phyloP scores from a whole-genome alignment of 1,140 invertebrate genomes.

The Zaprionus africanus region DNA sequence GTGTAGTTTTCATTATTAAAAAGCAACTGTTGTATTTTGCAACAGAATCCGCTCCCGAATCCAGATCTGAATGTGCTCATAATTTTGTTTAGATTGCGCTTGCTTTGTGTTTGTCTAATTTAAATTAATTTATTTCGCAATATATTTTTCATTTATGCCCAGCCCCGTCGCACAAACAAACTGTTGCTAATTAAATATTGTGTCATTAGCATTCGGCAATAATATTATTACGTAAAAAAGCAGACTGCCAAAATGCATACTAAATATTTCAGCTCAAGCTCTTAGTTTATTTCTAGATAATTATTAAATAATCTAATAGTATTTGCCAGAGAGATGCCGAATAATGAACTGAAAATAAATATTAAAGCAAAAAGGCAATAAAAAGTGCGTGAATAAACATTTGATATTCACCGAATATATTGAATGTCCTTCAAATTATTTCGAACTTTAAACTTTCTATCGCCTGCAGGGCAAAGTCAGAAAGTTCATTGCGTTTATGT shows the following conservation, averaged over 20 bases:
- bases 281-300: not conserved
- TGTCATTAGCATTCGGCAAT: not conserved
- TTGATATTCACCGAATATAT: too few species aligned
- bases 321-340: not conserved
- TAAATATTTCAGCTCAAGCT: not conserved
- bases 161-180: not conserved
- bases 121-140: slow-evolving; percentile 51
- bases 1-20: slow-evolving; percentile 49
- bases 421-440: too few species aligned
- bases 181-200: slow-evolving; percentile 6
- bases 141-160: not conserved
- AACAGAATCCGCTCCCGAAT: slow-evolving; percentile 20
- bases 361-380: not conserved
- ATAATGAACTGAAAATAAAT: slow-evolving; percentile 1
- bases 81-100: slow-evolving; percentile 25
- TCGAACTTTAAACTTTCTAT: too few species aligned
- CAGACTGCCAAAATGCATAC: not conserved
- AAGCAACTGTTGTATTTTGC: slow-evolving; percentile 59
- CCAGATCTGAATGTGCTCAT: not conserved
- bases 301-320: slow-evolving; percentile 2
- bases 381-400: too few species aligned
- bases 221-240: not conserved
- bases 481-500: too few species aligned
- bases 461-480: too few species aligned
- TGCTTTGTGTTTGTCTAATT: slow-evolving; percentile 42